Base-by-base conservation (phyloP, 2,888 invertebrate species). In the Diadegma fenestrale region DNA sequence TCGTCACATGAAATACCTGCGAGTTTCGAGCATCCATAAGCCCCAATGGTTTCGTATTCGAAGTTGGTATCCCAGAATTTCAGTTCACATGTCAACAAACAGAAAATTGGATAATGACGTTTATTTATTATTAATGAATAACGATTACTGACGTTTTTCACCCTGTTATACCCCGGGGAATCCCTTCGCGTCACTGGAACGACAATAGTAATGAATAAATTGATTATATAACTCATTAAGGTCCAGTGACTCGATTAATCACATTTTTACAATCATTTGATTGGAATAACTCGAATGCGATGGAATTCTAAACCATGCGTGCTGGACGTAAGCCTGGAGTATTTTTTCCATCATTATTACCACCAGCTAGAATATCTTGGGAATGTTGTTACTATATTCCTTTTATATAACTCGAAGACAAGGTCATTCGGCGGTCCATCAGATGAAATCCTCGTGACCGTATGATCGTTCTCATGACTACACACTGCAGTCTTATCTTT, bases 361-460 rank as follows among this genome's bases (percentile, higher is more conserved):
- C 22, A 48, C n/a, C n/a, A 68, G 7, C 30, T 19, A 26, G 30
- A 72, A 76, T 68, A 80, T 63, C 43, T 78, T 66, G 45, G 45
- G 71, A 73, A 63, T 69, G 64, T 75, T 54, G 68, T 66, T 76
- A 76, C 72, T 72, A 82, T 80, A 82, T 79, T 85, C 19, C 26
- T 61, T 64, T 85, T 85, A 80, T 76, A 72, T 72, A 85, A 85
- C 80, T 51, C 33, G 26, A 30, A 66, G 33, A 30, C 82, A 85
- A 82, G 85, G 85, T 82, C 82, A 48, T 51, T 30, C 54, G 76
- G 41, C 61, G 85, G 82, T 80, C 72, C 82, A 79, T 76, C 79
- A 66, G 71, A 73, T 26, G 79, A 64, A 75, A 78, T 79, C 58
- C 69, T 76, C 79, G 69, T 85, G 45, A 64, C 64, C 45, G 58